Evolutionary conservation across 1,140 invertebrate species (phyloP).

Genomic region (Nymphalis io): DNA sequence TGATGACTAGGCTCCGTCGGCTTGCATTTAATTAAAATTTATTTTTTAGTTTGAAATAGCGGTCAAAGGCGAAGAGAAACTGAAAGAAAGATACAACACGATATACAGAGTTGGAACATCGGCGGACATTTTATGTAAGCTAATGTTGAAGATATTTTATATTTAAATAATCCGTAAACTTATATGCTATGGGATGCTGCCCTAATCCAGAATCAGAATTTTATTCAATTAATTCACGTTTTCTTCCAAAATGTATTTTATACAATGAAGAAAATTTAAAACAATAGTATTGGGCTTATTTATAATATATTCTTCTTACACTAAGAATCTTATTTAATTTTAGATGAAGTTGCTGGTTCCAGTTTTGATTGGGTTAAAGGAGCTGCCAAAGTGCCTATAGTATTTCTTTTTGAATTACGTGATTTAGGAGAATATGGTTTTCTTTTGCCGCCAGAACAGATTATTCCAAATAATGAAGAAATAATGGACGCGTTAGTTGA

Average conservation of each 20-base stretch:
- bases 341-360: constrained; percentile 73
- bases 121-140: constrained; percentile 77
- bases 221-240: no score
- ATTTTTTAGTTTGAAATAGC: constrained; percentile 65
- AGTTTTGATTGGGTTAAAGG: constrained; percentile 89
- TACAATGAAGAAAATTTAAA: no score
- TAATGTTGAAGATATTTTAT: not conserved
- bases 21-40: not conserved
- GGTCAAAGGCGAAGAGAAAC: constrained; percentile 64
- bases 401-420: constrained; percentile 85
- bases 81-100: constrained; percentile 64
- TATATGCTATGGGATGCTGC: no score
- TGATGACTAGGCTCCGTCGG: no score
- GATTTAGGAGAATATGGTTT: constrained; percentile 88
- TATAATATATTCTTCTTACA: no score
- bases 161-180: no score
- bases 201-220: no score
- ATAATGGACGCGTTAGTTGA: constrained; percentile 83
- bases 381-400: constrained; percentile 83
- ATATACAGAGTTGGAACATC: constrained; percentile 76
- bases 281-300: no score
- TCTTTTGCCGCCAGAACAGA: constrained; percentile 86
- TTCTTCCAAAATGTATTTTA: no score
- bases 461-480: constrained; percentile 86
- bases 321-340: constrained; percentile 13